Conservation (phyloP, 2,113 vertebrate species). For the Bostrychus sinensis region DNA sequence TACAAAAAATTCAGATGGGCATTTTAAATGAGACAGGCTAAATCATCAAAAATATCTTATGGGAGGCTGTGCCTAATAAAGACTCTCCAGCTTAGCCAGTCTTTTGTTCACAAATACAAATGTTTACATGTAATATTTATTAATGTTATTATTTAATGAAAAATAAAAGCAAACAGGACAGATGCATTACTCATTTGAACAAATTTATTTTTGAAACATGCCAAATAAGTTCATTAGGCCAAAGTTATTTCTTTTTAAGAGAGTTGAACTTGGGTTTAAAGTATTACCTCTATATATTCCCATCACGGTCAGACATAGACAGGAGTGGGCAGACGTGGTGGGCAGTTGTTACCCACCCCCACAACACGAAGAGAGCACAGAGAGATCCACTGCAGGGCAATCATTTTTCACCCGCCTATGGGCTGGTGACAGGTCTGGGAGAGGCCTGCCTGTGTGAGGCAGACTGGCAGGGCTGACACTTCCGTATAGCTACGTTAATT, state of each 20-base stretch:
- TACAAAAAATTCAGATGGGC: too few species aligned
- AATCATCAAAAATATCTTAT: too few species aligned
- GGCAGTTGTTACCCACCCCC: conserved; percentile 41
- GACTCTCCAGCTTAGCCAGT: too few species aligned
- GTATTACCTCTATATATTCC: conserved; percentile 5
- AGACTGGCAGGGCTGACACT: conserved; percentile 72
- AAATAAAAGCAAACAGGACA: too few species aligned
- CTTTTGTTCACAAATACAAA: too few species aligned
- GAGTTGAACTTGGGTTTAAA: not conserved
- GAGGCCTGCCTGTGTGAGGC: conserved; percentile 61
- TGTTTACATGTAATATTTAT: too few species aligned
- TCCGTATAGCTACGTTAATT: conserved; percentile 77
- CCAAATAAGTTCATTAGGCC: too few species aligned
- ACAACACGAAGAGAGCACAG: conserved; percentile 13
- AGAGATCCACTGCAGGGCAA: conserved; percentile 51
- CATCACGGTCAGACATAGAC: conserved; percentile 26
- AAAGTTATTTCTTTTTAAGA: not conserved
- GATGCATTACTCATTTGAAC: too few species aligned
- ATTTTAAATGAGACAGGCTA: too few species aligned
- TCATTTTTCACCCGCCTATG: conserved; percentile 72
- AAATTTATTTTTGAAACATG: not conserved
- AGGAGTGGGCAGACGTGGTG: conserved; percentile 36
- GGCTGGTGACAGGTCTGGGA: conserved; percentile 73
- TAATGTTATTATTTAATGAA: too few species aligned
- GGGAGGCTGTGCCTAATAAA: too few species aligned